Evolutionary conservation across 1,140 invertebrate genomes (phyloP).

Genomic region (Ephestia elutella): DNA sequence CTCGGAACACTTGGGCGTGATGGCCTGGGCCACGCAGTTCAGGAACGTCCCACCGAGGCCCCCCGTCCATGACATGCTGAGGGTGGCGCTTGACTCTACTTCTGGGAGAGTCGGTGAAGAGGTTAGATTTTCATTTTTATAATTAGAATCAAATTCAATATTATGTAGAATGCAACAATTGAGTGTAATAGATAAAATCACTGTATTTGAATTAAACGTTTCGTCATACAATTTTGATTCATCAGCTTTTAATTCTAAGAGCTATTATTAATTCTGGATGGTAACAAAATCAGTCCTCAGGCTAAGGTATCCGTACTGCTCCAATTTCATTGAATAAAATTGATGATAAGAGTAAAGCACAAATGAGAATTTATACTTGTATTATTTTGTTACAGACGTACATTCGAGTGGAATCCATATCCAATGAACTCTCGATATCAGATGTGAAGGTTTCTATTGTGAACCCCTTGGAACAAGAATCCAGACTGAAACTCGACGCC

Average conservation of each 20-base stretch:
- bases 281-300: no score
- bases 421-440: slow-evolving; percentile 84
- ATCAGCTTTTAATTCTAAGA: no score
- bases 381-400: slow-evolving; percentile 77
- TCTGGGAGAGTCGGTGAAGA: slow-evolving; percentile 88
- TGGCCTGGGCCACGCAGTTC: slow-evolving; percentile 94
- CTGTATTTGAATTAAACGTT: no score
- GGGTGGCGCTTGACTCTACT: slow-evolving; percentile 84
- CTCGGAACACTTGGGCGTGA: slow-evolving; percentile 95
- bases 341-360: no score
- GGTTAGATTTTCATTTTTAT: slow-evolving; percentile 64
- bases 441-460: slow-evolving; percentile 89
- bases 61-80: slow-evolving; percentile 81
- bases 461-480: slow-evolving; percentile 79
- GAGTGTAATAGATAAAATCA: no score
- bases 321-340: no score
- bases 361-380: no score
- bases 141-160: no score
- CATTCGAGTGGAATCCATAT: slow-evolving; percentile 86
- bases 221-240: no score
- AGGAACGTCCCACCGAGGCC: slow-evolving; percentile 89
- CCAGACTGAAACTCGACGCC: slow-evolving; percentile 79
- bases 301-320: no score
- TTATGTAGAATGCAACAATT: no score
- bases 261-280: no score